Percentiles rank a stretch among this genome's conserved stretches.
Conservation (phyloP, 2,888 invertebrate genomes). For the Sphaeridia pumilis region DNA sequence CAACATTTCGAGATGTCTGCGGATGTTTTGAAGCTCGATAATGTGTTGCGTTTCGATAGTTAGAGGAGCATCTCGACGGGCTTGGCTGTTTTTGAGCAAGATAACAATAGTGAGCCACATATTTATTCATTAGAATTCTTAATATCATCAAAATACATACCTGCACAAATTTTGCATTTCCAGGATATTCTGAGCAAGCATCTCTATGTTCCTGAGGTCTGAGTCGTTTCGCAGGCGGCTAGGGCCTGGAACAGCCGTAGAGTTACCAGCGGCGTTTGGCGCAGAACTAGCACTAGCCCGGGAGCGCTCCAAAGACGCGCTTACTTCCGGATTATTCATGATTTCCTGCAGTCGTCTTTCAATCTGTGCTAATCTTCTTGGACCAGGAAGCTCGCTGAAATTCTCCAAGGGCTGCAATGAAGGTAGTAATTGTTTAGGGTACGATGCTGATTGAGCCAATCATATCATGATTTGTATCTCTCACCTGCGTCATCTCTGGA, state of each 20-base stretch:
- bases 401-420: neutral
- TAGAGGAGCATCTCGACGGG: constrained; percentile 28
- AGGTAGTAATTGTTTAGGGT: neutral
- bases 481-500: no score
- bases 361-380: constrained; percentile 21
- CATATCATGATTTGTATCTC: no score
- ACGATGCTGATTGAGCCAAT: no score
- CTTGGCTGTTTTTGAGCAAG: constrained; percentile 30
- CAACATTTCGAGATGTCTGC: constrained; percentile 31
- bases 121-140: no score
- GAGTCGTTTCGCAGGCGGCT: constrained; percentile 14
- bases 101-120: neutral
- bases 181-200: constrained; percentile 33
- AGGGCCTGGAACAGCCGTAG: constrained; percentile 6
- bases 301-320: constrained; percentile 6
- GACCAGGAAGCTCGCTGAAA: constrained; percentile 25
- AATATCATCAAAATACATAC: constrained; percentile 8
- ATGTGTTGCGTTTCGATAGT: constrained; percentile 33
- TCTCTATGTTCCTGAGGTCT: constrained; percentile 30
- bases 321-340: constrained; percentile 11
- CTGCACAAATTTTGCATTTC: constrained; percentile 36
- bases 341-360: constrained; percentile 14
- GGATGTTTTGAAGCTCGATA: constrained; percentile 31
- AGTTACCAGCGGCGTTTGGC: constrained; percentile 8
- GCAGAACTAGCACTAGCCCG: neutral